Evolutionary conservation across 2,113 vertebrate genomes (phyloP).

Genomic region (Amblyopsis rosae): DNA sequence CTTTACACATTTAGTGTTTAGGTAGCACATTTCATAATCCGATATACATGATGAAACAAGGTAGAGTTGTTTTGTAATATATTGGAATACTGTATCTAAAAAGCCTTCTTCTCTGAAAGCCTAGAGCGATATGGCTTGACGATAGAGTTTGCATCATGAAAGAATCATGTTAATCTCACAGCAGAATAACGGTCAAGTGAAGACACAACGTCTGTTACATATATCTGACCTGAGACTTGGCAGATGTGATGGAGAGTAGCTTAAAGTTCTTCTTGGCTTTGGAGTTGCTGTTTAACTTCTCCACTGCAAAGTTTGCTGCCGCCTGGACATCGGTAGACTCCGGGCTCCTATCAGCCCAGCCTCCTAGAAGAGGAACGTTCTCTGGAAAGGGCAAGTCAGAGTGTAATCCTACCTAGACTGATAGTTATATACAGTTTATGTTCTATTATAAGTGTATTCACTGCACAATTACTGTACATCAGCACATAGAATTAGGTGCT

Average conservation of each 20-base stretch:
- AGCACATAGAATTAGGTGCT: neutral
- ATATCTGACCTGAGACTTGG: slow-evolving; percentile 46
- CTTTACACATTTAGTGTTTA: neutral
- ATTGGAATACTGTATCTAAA: neutral
- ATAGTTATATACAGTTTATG: neutral
- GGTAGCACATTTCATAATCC: neutral
- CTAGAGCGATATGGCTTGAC: no score
- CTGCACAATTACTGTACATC: neutral
- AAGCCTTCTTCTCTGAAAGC: neutral
- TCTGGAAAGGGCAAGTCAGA: slow-evolving; percentile 28
- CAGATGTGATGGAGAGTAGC: slow-evolving; percentile 41
- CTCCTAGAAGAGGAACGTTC: slow-evolving; percentile 33
- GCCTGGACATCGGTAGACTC: slow-evolving; percentile 33
- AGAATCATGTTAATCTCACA: neutral
- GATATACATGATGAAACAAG: neutral
- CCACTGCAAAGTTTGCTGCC: slow-evolving; percentile 33
- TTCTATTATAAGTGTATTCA: neutral
- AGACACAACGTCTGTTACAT: neutral
- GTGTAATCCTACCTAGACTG: no score
- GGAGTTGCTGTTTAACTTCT: slow-evolving; percentile 30
- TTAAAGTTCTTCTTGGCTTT: slow-evolving; percentile 52
- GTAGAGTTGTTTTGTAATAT: neutral
- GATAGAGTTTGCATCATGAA: neutral
- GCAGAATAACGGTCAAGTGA: neutral
- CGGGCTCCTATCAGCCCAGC: slow-evolving; percentile 33